phyloP scores from a whole-genome alignment of 2,888 invertebrate species.

The Litoditis marina region DNA sequence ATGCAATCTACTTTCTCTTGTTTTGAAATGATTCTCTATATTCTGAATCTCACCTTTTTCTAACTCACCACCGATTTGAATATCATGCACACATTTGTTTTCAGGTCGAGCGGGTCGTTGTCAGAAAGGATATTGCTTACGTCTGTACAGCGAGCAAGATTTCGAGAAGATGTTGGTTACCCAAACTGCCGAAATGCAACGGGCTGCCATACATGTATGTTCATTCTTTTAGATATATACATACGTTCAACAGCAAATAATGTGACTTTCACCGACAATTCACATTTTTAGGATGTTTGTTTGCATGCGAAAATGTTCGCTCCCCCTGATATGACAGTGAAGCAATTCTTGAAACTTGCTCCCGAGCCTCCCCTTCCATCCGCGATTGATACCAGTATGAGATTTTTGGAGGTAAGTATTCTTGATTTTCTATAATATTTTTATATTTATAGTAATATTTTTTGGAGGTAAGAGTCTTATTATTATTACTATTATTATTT shows the following conservation, averaged over 20 bases:
- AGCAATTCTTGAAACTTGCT: conserved; percentile 78
- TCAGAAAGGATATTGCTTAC: conserved; percentile 79
- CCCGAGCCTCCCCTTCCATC: conserved; percentile 80
- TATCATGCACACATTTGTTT: no score
- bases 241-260: neutral
- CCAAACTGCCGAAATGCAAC: conserved; percentile 81
- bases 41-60: no score
- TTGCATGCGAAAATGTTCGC: conserved; percentile 77
- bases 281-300: conserved; percentile 66
- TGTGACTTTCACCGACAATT: neutral
- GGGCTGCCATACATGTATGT: conserved; percentile 79
- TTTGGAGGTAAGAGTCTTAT: no score
- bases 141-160: conserved; percentile 76
- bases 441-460: no score
- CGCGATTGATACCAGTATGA: conserved; percentile 76
- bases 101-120: conserved; percentile 76
- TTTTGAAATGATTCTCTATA: no score
- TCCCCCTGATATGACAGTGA: conserved; percentile 74
- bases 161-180: conserved; percentile 73
- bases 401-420: conserved; percentile 64
- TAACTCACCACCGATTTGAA: no score
- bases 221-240: neutral
- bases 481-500: no score
- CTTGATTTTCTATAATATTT: neutral
- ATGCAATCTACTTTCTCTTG: no score